Evolutionary conservation across 2,113 vertebrate species (phyloP).

Genomic region (Neogale vison): DNA sequence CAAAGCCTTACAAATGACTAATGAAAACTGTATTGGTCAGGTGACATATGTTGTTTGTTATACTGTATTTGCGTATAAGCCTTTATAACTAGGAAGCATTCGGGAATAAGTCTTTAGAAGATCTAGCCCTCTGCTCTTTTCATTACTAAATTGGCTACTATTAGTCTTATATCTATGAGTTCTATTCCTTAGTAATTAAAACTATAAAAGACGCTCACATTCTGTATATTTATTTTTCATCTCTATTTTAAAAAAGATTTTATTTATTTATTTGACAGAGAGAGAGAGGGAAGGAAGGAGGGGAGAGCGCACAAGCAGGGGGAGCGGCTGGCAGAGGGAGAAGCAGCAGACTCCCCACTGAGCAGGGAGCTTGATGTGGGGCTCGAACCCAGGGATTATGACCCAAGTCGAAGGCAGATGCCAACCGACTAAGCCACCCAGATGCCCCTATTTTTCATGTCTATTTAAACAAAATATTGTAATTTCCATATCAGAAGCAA

Average conservation of each 20-base stretch:
- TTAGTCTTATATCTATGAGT: neutral
- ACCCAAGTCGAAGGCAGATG: no score
- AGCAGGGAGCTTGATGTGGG: no score
- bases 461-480: neutral
- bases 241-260: neutral
- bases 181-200: constrained; percentile 26
- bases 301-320: no score
- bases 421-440: no score
- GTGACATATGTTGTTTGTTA: neutral
- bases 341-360: no score
- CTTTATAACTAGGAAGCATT: neutral
- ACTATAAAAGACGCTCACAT: neutral
- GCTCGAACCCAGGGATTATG: no score
- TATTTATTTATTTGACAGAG: no score
- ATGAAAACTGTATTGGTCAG: neutral
- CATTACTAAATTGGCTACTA: neutral
- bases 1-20: neutral
- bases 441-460: neutral
- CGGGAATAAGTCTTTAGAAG: neutral
- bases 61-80: neutral
- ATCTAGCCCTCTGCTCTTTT: neutral
- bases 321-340: no score
- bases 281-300: no score
- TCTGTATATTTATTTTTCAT: neutral
- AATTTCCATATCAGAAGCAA: neutral